Conservation (phyloP, 2,113 vertebrate species). For the Hemichromis elongatus region DNA sequence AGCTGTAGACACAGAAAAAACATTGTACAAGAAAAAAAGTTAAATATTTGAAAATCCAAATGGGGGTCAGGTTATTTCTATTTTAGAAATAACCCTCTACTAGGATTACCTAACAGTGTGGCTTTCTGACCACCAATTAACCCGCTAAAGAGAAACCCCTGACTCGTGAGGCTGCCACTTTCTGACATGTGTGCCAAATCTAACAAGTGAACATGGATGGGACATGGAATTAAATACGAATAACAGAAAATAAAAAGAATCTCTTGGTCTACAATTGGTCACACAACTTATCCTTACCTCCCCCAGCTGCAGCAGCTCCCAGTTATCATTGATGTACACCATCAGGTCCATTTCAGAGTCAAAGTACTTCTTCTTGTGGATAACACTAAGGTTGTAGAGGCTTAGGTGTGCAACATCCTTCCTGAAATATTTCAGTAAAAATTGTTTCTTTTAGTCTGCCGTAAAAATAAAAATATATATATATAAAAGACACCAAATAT, state of each 20-base stretch:
- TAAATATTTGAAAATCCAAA: not conserved
- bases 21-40: not conserved
- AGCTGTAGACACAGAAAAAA: slow-evolving; percentile 72
- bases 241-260: not conserved
- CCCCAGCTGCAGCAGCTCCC: slow-evolving; percentile 92
- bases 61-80: not conserved
- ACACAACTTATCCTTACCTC: slow-evolving; percentile 72
- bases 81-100: not conserved
- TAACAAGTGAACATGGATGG: not conserved
- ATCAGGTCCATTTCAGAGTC: slow-evolving; percentile 96
- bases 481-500: not conserved
- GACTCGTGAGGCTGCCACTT: not conserved
- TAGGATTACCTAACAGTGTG: not conserved
- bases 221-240: not conserved
- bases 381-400: slow-evolving; percentile 97
- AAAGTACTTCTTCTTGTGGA: slow-evolving; percentile 99
- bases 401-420: slow-evolving; percentile 95
- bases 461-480: fast-evolving
- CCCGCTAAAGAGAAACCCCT: not conserved
- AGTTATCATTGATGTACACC: slow-evolving; percentile 95
- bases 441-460: not conserved
- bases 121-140: not conserved
- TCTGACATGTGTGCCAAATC: not conserved
- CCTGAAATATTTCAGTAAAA: slow-evolving; percentile 69
- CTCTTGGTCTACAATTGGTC: not conserved